Evolutionary conservation across 2,113 vertebrate species (phyloP).

Genomic region (Natator depressus): DNA sequence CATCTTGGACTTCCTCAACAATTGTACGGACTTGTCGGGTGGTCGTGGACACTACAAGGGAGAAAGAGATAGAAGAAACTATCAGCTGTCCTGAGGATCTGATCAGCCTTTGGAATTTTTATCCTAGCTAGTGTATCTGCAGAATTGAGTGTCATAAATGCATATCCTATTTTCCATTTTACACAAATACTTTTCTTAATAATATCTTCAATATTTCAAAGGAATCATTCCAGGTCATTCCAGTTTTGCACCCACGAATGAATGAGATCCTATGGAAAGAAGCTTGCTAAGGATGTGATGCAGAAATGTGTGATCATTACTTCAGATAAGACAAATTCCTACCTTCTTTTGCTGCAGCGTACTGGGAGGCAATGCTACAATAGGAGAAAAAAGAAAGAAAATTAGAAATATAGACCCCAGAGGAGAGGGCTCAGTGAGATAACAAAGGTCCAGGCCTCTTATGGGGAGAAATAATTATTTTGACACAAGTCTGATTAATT

Average conservation of each 20-base stretch:
- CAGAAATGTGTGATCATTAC: not conserved
- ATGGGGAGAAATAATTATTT: not conserved
- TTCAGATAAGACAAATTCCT: not conserved
- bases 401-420: not conserved
- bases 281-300: not conserved
- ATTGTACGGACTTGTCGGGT: constrained; percentile 77
- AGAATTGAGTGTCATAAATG: not conserved
- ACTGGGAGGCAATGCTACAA: constrained; percentile 74
- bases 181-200: not conserved
- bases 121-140: not conserved
- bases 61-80: not conserved
- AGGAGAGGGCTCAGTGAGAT: not conserved
- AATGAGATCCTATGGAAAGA: not conserved
- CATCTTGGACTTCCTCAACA: constrained; percentile 79
- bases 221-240: not conserved
- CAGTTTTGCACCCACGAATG: not conserved
- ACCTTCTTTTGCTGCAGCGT: constrained; percentile 64
- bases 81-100: not conserved
- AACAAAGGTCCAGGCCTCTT: too few species aligned
- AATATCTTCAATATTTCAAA: accelerated
- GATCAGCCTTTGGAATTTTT: not conserved
- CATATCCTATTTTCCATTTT: not conserved
- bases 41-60: constrained; percentile 35
- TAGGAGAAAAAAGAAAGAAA: not conserved
- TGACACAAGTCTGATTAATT: not conserved